phyloP scores from a whole-genome alignment of 2,888 invertebrate species.

The Dynastes grantii region DNA sequence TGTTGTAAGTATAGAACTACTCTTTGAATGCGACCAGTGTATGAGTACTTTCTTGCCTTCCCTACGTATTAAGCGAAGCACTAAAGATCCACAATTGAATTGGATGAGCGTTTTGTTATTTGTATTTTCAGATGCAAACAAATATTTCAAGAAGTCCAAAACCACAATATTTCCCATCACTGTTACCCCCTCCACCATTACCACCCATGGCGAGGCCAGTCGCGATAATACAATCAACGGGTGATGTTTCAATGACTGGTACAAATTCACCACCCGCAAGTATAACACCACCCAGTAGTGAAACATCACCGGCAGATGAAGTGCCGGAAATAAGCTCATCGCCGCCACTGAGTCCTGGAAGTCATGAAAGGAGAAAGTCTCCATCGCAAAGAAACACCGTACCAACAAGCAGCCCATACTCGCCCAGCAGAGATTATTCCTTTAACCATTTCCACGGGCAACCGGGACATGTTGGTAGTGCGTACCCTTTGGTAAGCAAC shows the following conservation, averaged over 20 bases:
- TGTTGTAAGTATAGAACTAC: no score
- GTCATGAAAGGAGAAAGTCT: slow-evolving; percentile 67
- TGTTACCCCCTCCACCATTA: slow-evolving; percentile 95
- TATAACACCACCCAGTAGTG: slow-evolving; percentile 73
- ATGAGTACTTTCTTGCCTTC: no score
- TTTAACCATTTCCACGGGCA: slow-evolving; percentile 95
- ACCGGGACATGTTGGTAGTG: slow-evolving; percentile 82
- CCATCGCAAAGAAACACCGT: slow-evolving; percentile 67
- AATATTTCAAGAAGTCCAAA: slow-evolving; percentile 80
- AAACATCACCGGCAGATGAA: slow-evolving; percentile 68
- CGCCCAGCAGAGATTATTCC: slow-evolving; percentile 66
- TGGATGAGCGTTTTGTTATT: slow-evolving; percentile 19
- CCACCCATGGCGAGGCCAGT: slow-evolving; percentile 98
- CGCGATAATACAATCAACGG: slow-evolving; percentile 93
- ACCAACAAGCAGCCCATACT: slow-evolving; percentile 65
- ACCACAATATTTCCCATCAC: slow-evolving; percentile 91
- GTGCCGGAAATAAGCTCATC: slow-evolving; percentile 67
- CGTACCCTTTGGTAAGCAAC: slow-evolving; percentile 63
- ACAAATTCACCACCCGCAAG: slow-evolving; percentile 78
- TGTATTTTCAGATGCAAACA: slow-evolving; percentile 71
- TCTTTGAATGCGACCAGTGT: no score
- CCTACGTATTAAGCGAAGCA: background rate
- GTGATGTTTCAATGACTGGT: slow-evolving; percentile 75
- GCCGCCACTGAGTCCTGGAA: slow-evolving; percentile 68
- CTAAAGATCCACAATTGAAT: background rate